Evolutionary conservation across 2,113 vertebrate species (phyloP), one percentile per base, ranked within the genome.

Genomic region (Corvus cornix): DNA sequence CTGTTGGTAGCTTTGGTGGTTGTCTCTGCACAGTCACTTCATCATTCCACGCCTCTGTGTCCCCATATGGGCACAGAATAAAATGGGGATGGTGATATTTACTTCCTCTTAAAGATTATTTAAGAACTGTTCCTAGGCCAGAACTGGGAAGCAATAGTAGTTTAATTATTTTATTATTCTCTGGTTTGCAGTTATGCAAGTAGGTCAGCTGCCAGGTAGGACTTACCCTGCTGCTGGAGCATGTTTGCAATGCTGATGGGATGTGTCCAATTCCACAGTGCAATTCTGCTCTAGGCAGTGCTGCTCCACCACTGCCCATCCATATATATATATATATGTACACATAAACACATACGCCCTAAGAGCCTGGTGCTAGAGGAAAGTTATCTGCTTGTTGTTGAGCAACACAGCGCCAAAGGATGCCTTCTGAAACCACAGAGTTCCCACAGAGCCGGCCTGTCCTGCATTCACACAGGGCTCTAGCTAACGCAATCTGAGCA

Each of bases 161-260:
- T 85, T 82, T 79, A 87, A 92, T 91, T 46, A 63, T 15, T 21
- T 59, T 12, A 59, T 26, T 37, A 39, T 43, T 74, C 83, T 62
- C 56, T 73, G 67, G 22, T 74, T 49, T 80, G 82, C 79, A 88
- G 33, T 88, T 95, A 72, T 74, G 79, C 44, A 95, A 91, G 85
- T 80, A 94, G 87, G 92, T 88, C 88, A 95, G 55, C 73, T 77
- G 48, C 72, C 30, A 81, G 87, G 75, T 37, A 74, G 68, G 85
- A 58, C 33, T 46, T 21, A n/a, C 0, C 13, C 60, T 77, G 63
- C 20, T 70, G 63, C 75, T 63, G 60, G 37, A 93, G 41, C 2
- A 2, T 4, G 35, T 70, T 62, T 92, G 79, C 28, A 85, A 8
- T 23, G 79, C 59, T 88, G 60, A 93, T 84, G 82, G 70, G 74